Conservation (phyloP, 2,888 invertebrate species). For the Aphodius granarius region DNA sequence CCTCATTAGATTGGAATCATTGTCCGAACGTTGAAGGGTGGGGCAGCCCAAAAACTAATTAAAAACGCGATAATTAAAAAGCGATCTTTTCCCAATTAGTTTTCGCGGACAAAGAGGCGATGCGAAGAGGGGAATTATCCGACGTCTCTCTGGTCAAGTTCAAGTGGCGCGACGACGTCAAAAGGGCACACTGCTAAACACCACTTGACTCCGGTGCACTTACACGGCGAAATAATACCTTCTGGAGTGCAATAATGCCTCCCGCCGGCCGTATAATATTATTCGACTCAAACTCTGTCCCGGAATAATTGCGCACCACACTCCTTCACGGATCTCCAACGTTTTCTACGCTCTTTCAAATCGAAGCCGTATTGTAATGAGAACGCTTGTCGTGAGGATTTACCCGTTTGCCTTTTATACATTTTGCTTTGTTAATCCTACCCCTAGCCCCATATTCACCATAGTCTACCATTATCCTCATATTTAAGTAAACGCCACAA, state of each 20-base stretch:
- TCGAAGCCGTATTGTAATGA: slow-evolving; percentile 1
- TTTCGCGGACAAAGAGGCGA: neutral
- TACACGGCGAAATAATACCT: neutral
- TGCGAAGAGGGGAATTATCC: neutral
- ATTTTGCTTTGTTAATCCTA: neutral
- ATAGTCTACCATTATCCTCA: slow-evolving; percentile 5
- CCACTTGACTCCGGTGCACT: slow-evolving; percentile 9
- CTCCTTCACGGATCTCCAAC: neutral
- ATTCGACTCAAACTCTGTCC: slow-evolving; percentile 37
- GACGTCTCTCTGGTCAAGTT: neutral
- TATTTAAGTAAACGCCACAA: too few species aligned
- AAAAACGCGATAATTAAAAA: neutral
- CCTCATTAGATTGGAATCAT: neutral
- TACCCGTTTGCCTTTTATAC: slow-evolving; percentile 3
- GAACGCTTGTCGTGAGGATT: slow-evolving; percentile 14
- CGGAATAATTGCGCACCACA: slow-evolving; percentile 29
- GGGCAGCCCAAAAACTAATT: neutral
- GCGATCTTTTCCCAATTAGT: slow-evolving; percentile 2
- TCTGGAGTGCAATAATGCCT: slow-evolving; percentile 41
- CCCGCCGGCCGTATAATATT: slow-evolving; percentile 48
- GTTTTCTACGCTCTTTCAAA: neutral
- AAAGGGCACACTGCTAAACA: slow-evolving; percentile 7
- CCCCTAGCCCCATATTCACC: neutral
- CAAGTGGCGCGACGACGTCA: neutral
- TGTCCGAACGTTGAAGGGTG: neutral